phyloP scores from a whole-genome alignment of 2,113 vertebrate genomes.

The Mionectes macconnelli region DNA sequence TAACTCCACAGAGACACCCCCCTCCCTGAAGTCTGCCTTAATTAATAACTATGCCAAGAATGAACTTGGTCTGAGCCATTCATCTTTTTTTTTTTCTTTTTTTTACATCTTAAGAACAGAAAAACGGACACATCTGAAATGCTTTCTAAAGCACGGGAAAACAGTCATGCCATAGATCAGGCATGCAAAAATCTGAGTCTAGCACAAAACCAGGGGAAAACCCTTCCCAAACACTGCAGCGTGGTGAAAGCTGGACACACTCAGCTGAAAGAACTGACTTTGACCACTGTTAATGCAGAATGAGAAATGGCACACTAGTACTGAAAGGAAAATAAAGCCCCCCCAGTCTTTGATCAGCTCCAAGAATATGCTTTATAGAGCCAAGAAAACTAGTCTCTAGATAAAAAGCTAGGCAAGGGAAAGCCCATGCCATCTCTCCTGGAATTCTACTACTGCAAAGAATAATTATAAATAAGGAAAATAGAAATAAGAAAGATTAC shows the following conservation, averaged over 20 bases:
- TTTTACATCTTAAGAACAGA: not conserved
- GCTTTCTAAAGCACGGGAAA: not conserved
- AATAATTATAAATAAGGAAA: slow-evolving; percentile 48
- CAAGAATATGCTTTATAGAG: not conserved
- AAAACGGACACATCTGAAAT: not conserved
- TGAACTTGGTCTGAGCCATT: not conserved
- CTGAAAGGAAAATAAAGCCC: slow-evolving; percentile 29
- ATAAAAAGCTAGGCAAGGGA: not conserved
- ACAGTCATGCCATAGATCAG: not conserved
- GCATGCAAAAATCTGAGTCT: not conserved
- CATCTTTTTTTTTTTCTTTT: not conserved
- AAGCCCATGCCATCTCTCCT: not conserved
- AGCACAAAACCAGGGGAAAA: not conserved
- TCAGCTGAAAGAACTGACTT: not conserved
- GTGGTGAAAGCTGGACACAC: not conserved
- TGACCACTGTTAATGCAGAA: not conserved
- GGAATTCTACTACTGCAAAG: slow-evolving; percentile 12
- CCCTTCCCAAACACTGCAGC: not conserved
- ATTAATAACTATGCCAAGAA: not conserved
- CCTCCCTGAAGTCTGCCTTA: not conserved
- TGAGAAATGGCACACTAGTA: slow-evolving; percentile 12
- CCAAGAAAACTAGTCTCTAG: not conserved
- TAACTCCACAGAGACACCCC: not conserved
- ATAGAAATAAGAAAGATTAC: slow-evolving; percentile 72
- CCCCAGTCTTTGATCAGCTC: not conserved